Evolutionary conservation across 2,888 invertebrate genomes (phyloP), one percentile per base, ranked within the genome.

Genomic region (Ectemnius lituratus): DNA sequence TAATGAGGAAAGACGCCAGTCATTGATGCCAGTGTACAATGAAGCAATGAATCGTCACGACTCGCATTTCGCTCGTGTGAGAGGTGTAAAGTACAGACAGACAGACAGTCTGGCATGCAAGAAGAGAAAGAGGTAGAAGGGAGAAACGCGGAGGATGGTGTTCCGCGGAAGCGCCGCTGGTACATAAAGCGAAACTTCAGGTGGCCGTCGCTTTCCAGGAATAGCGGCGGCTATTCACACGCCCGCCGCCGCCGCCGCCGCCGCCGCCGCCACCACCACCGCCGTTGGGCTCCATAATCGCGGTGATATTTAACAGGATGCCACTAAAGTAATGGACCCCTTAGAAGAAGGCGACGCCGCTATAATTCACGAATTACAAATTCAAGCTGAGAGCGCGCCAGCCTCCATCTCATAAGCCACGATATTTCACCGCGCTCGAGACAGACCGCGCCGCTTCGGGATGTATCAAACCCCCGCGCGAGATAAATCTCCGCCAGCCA

Each of bases 321-420:
- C 73, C 70, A 60, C 76, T 37, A 73, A 84, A 84, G 74, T 82
- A 81, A 85, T 82, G 81, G 69, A 64, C 67, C 70, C 72, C 75
- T 79, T 84, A 78, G 81, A 83, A 78, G 77, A 79, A 65, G 70
- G 67, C 73, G 83, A 85, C 81, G 78, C 62, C 57, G 81, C 81
- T 70, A 85, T 85, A 85, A 85, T 76, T 85, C 82, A 85, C 76
- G 80, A 85, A 85, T 85, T 83, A 85, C 83, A 84, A 83, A 85
- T 85, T 84, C 86, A 86, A 85, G 81, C 73, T 37, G 37, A 37
- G 37, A 37, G 37, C 37, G 37, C 37, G 37, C 37, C 37, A 71
- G 66, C 69, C 64, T 67, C 66, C 46, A 70, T 83, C 83, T 78
- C 82, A 75, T 83, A 84, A 82, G 79, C 81, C 81, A 80, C 82